Evolutionary conservation across 1,140 invertebrate genomes (phyloP).

Genomic region (Cataglyphis hispanica): DNA sequence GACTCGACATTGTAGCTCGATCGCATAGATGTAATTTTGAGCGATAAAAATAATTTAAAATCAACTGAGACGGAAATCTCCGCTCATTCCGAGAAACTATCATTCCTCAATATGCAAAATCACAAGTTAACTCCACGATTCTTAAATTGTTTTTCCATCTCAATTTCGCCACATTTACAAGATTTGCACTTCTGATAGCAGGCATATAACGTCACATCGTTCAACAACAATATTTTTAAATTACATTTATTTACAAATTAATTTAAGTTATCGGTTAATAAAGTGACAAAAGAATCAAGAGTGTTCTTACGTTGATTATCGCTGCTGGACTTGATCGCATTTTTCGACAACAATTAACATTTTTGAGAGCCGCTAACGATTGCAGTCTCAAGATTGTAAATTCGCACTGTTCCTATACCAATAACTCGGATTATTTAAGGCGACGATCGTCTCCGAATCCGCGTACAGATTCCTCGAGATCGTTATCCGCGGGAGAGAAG

Average conservation of each 20-base stretch:
- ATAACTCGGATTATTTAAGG: slow-evolving; percentile 33
- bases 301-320: not conserved
- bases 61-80: not conserved
- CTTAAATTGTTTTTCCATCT: too few species aligned
- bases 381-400: slow-evolving; percentile 14
- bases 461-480: slow-evolving; percentile 53
- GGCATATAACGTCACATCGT: not conserved
- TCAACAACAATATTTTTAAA: not conserved
- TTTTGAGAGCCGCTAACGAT: slow-evolving; percentile 17
- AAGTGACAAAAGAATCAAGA: not conserved
- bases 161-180: not conserved
- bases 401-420: slow-evolving; percentile 1
- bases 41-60: not conserved
- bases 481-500: slow-evolving; percentile 52
- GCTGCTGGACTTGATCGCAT: not conserved
- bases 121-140: not conserved
- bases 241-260: not conserved
- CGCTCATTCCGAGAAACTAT: not conserved
- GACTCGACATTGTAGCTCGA: slow-evolving; percentile 5
- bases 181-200: not conserved
- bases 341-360: slow-evolving; percentile 30
- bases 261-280: not conserved
- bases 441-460: not conserved
- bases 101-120: not conserved
- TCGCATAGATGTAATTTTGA: not conserved